Base-by-base conservation (phyloP, 2,888 invertebrate genomes). In the Crioceris asparagi region DNA sequence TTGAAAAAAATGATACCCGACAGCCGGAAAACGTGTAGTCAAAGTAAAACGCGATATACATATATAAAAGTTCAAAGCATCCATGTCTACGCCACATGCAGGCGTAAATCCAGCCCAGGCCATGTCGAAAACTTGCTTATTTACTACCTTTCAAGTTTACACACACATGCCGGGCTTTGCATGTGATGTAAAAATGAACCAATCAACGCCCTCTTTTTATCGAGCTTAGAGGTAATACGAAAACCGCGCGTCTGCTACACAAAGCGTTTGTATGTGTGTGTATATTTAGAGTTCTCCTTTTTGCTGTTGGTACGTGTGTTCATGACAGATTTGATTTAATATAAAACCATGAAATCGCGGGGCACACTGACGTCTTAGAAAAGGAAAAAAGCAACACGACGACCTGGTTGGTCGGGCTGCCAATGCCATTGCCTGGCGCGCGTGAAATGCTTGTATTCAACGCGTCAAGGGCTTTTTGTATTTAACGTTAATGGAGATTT, bases 41-140 rank as follows among this genome's bases (percentile, higher is more conserved):
- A 43, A 34, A 34, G 34, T 34, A 34, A 34, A 34, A 14, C 15
- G 14, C 29, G 14, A 11, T 25, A 29, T 29, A 29, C 16, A 29
- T 29, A 27, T 27, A 27, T 57, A 58, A 40, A 59, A 57, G 54
- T 59, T 61, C 60, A 59, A 61, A 61, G 58, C 55, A 51, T 53
- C 52, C 52, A 47, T 52, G 53, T 56, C 47, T 52, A 49, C 46
- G 53, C 55, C 53, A 59, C 48, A 52, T 56, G 53, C 60, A 58
- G 55, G 52, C 53, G 53, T 48, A 56, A 56, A 57, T 54, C 53
- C 53, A 54, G 53, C 49, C 50, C 49, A 47, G 49, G 46, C 48
- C 51, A 53, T 55, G 56, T 56, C 57, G 59, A 58, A 60, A 60
- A 60, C 57, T 60, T 56, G 60, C 61, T 61, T 61, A 61, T 61